phyloP scores from a whole-genome alignment of 2,888 invertebrate genomes.

The Rhaphigaster nebulosa region DNA sequence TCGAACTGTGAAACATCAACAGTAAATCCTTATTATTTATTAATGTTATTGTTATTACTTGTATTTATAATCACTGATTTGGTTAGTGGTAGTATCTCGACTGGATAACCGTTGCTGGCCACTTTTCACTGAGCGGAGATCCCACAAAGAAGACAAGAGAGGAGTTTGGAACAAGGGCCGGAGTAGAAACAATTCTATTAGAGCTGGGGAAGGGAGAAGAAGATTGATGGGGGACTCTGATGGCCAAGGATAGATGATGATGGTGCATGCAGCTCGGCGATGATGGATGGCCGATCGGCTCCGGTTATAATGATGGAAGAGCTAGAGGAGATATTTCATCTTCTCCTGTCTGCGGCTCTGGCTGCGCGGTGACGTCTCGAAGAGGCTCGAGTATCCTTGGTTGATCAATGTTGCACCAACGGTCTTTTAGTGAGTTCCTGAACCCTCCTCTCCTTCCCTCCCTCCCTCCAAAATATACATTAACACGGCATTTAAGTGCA shows the following conservation, averaged over 20 bases:
- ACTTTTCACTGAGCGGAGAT: neutral
- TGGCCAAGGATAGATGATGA: slow-evolving; percentile 41
- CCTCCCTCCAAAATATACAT: neutral
- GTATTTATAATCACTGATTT: no score
- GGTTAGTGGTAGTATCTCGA: neutral
- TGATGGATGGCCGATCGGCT: slow-evolving; percentile 36
- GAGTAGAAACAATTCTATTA: slow-evolving; percentile 48
- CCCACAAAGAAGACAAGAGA: slow-evolving; percentile 1
- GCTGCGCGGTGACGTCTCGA: neutral
- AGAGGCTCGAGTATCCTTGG: neutral
- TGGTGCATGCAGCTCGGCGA: slow-evolving; percentile 41
- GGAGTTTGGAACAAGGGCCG: slow-evolving; percentile 20
- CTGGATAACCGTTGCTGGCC: neutral
- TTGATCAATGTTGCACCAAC: neutral
- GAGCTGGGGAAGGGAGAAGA: neutral
- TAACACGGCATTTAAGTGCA: neutral
- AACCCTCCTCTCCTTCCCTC: no score
- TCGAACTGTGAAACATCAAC: no score
- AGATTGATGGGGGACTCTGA: neutral
- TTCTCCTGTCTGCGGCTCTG: neutral
- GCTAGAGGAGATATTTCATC: neutral
- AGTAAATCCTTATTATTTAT: no score
- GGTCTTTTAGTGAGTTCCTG: neutral
- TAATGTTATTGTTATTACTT: no score
- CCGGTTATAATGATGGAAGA: neutral